Base-by-base conservation (phyloP, 2,797 vertebrate species). In the Paratrypauchen microcephalus region DNA sequence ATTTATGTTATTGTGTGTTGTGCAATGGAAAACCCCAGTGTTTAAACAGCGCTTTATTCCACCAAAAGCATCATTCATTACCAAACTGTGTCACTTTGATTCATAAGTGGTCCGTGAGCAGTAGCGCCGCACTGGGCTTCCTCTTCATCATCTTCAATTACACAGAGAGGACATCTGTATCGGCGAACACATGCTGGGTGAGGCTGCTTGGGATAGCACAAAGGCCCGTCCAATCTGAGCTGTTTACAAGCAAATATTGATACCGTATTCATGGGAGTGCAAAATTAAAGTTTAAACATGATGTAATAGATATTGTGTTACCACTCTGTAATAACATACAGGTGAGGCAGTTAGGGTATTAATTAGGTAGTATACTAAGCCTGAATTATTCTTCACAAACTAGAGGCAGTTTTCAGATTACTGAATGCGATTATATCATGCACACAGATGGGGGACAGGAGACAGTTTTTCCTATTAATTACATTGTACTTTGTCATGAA, bases 101-200 rank as follows among this genome's bases (percentile, higher is more conserved):
- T 85, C 85, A 87, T 75, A 83, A 74, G 73, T 76, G 70, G 74
- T 63, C 68, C 70, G 62, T 66, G 58, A 75, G 68, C 78, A 87
- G 79, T 84, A 79, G 80, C 79, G 75, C 68, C 67, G 75, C 76
- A 71, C 65, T 69, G 67, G 77, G 66, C 62, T 75, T 66, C 61
- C 73, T 75, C 70, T 88, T 83, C 73, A 81, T 90, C 78, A 87
- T 79, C 74, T 84, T 85, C 79, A 85, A 81, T 87, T 83, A 86
- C 62, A 73, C 21, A 71, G 70, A 72, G 66, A 70, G 63, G 70
- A 76, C 82, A 83, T 86, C 66, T 88, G 79, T 74, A 80, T 83
- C 66, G 69, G 48, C 66, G 71, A 75, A 81, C 67, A 75, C 74
- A 82, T 69, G 62, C 74, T 73, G 73, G 75, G 70, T 55, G 54